These are phyloP conservation scores for Stercorarius parasiticus DNA, from an alignment of 2,113 vertebrate species.

Conservation along the genomic window DNA sequence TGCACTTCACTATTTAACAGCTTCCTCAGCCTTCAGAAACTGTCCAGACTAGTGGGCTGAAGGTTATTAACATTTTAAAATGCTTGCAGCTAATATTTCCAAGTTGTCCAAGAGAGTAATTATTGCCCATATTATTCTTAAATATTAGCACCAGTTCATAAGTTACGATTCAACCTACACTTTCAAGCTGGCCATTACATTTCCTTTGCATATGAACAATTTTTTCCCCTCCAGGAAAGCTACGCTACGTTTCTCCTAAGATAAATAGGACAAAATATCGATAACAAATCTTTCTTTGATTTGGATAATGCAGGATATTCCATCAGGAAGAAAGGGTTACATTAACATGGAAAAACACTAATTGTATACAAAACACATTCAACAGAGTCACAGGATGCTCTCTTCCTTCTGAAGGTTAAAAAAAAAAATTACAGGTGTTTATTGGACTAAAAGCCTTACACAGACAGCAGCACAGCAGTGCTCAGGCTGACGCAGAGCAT, in stretches of 20 bases:
- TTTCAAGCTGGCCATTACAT: neutral
- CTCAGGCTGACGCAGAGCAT: neutral
- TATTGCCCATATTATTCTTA: neutral
- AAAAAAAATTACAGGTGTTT: neutral
- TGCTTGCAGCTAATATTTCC: conserved; percentile 5
- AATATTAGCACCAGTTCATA: neutral
- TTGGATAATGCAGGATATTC: neutral
- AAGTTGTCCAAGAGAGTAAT: neutral
- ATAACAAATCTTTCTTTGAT: neutral
- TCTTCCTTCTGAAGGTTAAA: neutral
- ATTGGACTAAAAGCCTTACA: neutral
- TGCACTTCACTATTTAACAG: conserved; percentile 21
- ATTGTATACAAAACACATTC: neutral
- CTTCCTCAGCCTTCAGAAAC: neutral
- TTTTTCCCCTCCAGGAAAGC: neutral
- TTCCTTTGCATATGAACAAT: neutral
- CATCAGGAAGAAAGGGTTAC: neutral
- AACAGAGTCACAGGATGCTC: neutral
- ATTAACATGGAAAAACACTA: neutral
- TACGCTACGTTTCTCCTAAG: neutral
- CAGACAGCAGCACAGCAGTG: neutral
- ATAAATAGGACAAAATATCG: neutral
- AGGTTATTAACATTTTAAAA: conserved; percentile 34
- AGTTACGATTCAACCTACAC: neutral
- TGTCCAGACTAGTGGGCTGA: neutral